These are phyloP conservation scores for Haplotaxodon microlepis DNA, from an alignment of 2,113 vertebrate species.

Conservation along the genomic window DNA sequence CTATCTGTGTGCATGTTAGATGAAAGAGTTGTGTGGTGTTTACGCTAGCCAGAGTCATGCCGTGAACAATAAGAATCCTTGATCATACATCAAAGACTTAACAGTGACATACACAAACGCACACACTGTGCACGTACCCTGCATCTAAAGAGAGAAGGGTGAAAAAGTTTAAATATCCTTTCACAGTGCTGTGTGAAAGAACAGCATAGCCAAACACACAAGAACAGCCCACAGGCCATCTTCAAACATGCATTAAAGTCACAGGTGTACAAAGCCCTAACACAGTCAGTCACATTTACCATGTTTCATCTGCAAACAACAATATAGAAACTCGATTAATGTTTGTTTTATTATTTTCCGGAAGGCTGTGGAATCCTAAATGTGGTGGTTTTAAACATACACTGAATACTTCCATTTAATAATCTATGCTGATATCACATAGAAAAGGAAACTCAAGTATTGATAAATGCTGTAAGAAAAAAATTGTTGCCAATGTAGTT, in stretches of 20 bases:
- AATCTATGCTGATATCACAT: not conserved
- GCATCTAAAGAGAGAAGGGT: not conserved
- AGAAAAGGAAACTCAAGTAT: not conserved
- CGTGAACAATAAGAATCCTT: constrained; percentile 63
- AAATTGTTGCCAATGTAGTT: not conserved
- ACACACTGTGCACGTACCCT: not conserved
- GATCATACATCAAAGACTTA: constrained; percentile 61
- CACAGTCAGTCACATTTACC: not conserved
- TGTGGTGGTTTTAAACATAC: not conserved
- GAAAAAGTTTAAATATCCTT: constrained; percentile 19
- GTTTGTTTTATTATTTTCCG: not conserved
- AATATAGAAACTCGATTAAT: not conserved
- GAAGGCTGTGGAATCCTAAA: not conserved
- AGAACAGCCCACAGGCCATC: not conserved
- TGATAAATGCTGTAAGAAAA: not conserved
- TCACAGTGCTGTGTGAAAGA: not conserved
- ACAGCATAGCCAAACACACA: not conserved
- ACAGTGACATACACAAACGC: not conserved
- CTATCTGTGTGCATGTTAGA: constrained; percentile 29
- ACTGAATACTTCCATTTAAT: not conserved
- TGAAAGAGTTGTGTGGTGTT: constrained; percentile 48
- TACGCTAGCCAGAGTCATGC: constrained; percentile 41
- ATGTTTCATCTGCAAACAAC: not conserved
- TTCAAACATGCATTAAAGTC: not conserved
- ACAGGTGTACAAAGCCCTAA: not conserved